A percentile compares a stretch with the other conserved stretches of the same genome.
phyloP scores from a whole-genome alignment of 2,888 invertebrate genomes.

The Pycnomerus fuliginosus region DNA sequence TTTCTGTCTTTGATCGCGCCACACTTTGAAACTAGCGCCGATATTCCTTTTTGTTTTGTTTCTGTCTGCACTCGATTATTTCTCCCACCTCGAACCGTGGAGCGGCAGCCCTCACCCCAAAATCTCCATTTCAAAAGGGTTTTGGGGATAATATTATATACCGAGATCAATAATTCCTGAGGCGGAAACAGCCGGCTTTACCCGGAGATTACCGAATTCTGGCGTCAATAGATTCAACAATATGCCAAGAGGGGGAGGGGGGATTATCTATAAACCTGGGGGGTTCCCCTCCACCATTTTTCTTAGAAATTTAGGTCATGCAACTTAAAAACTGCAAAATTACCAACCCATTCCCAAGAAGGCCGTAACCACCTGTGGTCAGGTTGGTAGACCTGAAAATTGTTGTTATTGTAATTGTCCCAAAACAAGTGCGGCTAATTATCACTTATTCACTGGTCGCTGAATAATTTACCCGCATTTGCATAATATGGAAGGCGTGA shows the following conservation, averaged over 20 bases:
- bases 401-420: too few relatives aligned
- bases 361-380: too few relatives aligned
- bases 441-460: too few relatives aligned
- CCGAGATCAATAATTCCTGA: conserved; percentile 35
- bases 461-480: too few relatives aligned
- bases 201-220: conserved; percentile 25
- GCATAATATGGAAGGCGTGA: too few relatives aligned
- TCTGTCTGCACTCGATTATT: conserved; percentile 44
- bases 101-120: conserved; percentile 37
- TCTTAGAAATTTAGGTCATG: too few relatives aligned
- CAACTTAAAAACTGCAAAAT: too few relatives aligned
- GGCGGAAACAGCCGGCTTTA: conserved; percentile 29
- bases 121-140: conserved; percentile 52
- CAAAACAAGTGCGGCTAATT: too few relatives aligned
- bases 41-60: conserved; percentile 44
- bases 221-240: conserved; percentile 46
- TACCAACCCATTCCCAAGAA: too few relatives aligned
- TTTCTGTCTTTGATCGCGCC: conserved; percentile 13
- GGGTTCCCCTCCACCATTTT: conserved; percentile 18
- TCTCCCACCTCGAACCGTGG: conserved; percentile 31
- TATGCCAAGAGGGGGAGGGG: conserved; percentile 30
- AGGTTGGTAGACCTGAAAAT: too few relatives aligned
- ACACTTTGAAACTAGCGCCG: conserved; percentile 32
- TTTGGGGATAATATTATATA: conserved; percentile 49
- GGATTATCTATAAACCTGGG: conserved; percentile 27